phyloP scores from a whole-genome alignment of 2,113 vertebrate genomes.

The Cyprinus carpio region DNA sequence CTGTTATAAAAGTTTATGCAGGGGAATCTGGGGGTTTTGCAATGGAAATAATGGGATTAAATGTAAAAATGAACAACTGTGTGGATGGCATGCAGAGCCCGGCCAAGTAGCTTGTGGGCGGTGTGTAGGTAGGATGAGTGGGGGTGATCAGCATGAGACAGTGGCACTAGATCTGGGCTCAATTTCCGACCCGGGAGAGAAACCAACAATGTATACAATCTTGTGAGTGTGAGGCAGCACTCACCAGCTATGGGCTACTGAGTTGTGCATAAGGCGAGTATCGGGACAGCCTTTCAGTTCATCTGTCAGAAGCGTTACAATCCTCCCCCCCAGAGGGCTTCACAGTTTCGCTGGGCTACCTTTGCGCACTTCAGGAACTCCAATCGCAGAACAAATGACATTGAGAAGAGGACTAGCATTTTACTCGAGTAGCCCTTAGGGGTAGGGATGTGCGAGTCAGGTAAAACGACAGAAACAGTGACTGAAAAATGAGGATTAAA shows the following conservation, averaged over 20 bases:
- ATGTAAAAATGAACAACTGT: neutral
- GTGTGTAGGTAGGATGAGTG: slow-evolving; percentile 1
- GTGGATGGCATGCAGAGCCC: slow-evolving; percentile 36
- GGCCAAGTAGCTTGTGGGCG: slow-evolving; percentile 17
- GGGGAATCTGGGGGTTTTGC: neutral
- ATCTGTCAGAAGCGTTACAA: slow-evolving; percentile 31
- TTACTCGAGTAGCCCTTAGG: slow-evolving; percentile 43
- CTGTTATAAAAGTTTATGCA: slow-evolving; percentile 33
- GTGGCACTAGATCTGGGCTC: slow-evolving; percentile 44
- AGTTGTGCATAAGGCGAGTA: slow-evolving; percentile 38
- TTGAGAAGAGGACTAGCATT: slow-evolving; percentile 41
- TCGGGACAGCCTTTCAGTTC: slow-evolving; percentile 35
- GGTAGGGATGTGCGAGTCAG: slow-evolving; percentile 33
- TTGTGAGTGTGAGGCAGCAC: slow-evolving; percentile 41
- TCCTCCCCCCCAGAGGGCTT: slow-evolving; percentile 40
- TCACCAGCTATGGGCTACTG: slow-evolving; percentile 40
- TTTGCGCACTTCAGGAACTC: neutral
- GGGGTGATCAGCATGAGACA: slow-evolving; percentile 16
- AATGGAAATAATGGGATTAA: slow-evolving; percentile 26
- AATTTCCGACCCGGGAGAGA: slow-evolving; percentile 34
- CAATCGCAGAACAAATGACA: slow-evolving; percentile 31
- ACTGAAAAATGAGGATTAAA: slow-evolving; percentile 47
- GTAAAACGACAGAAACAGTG: slow-evolving; percentile 43
- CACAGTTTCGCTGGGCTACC: slow-evolving; percentile 47
- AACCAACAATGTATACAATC: slow-evolving; percentile 49